Base-by-base conservation (phyloP, 2,797 vertebrate genomes). In the Sebastes matsubarae region DNA sequence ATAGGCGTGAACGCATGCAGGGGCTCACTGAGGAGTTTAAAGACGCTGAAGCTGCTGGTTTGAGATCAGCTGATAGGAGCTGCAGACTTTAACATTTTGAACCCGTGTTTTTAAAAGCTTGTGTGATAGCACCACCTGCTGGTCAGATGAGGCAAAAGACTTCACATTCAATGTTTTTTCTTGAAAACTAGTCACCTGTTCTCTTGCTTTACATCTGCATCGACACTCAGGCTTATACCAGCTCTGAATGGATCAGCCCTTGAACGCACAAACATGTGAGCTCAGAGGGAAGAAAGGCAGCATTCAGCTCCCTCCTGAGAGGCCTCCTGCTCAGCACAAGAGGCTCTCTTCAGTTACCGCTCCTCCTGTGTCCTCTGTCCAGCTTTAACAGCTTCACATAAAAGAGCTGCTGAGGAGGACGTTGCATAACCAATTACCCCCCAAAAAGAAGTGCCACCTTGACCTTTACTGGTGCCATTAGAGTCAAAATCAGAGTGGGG, bases 71-170 rank as follows among this genome's bases (percentile, higher is more conserved):
- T 71, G 84, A 85, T 22, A 6, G 36, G 27, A 29, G 68, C 60
- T 64, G 60, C 66, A 18, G 1, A 50, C 20, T 10, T 16, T 16
- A 6, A 32, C 29, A 12, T 29, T 4, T 8, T 16, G 10, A 16
- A 10, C 34, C 10, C n/a, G 81, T 42, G 9, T n/a, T 27, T 77
- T 0, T 6, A n/a, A 7, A 57, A 74, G 50, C 20, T 60, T 42
- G 77, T 77, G 42, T 74, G 2, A 7, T 1, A 22, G 80, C 85
- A 1, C 85, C 86, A 50, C 72, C 93, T 88, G 82, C 80, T 89
- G 93, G 89, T n/a, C 22, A 3, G 3, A 50, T 5, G 2, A 4
- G 13, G 30, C 2, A 68, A 68, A 34, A 24, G 2, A 4, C 24
- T n/a, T 34, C 24, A 7, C 38, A 18, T 42, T 42, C 42, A 18